Percentiles rank a stretch among this genome's conserved stretches.
Conservation (phyloP, 2,888 invertebrate genomes). For the Campoplex capitator region DNA sequence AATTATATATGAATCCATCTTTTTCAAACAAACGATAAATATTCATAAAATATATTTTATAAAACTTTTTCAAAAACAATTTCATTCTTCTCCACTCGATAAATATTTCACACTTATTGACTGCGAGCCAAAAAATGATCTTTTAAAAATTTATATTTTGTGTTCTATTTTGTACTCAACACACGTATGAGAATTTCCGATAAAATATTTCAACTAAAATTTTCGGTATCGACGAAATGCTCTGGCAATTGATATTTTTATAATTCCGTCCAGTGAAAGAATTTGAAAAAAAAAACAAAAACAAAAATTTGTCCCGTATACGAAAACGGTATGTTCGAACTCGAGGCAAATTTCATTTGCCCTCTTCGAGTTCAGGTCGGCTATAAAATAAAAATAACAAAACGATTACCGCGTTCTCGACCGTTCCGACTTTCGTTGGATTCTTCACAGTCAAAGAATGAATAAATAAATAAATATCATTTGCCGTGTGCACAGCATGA, state of each 20-base stretch:
- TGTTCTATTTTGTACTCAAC: neutral
- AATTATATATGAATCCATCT: neutral
- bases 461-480: neutral
- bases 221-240: neutral
- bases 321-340: neutral
- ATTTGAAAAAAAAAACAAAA: neutral
- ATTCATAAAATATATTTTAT: neutral
- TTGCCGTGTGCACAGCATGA: neutral
- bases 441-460: neutral
- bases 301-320: neutral
- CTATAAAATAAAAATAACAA: constrained; percentile 6
- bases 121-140: neutral
- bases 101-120: neutral
- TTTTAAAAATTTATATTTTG: neutral
- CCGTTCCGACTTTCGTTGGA: neutral
- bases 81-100: too few relatives aligned
- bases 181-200: neutral
- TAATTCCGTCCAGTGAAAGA: neutral
- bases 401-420: neutral
- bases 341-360: neutral
- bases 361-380: neutral
- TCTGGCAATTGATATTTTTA: neutral
- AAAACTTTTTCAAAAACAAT: neutral
- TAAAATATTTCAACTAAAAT: neutral
- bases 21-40: neutral